Percentiles rank a stretch among this genome's conserved stretches.
Evolutionary conservation across 2,113 vertebrate species (phyloP).

Genomic region (Pachypanchax playfairii): DNA sequence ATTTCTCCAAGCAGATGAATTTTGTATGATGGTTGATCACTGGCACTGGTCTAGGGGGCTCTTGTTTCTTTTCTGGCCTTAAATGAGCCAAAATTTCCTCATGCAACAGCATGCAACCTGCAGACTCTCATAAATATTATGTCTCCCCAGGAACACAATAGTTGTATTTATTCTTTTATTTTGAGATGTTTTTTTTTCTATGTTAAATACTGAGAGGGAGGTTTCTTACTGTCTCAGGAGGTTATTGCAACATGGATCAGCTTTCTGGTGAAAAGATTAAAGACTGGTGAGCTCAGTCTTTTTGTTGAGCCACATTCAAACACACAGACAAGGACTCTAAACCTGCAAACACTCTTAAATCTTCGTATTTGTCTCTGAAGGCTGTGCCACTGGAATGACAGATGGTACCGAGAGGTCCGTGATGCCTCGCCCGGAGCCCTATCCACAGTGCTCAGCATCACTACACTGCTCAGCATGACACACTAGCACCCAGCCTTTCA

Average conservation of each 20-base stretch:
- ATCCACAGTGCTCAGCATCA: conserved; percentile 73
- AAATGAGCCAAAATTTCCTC: conserved; percentile 63
- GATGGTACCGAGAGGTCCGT: conserved; percentile 67
- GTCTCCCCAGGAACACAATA: conserved; percentile 81
- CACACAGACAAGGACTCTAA: conserved; percentile 21
- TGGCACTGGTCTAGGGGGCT: conserved; percentile 55
- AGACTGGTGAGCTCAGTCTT: conserved; percentile 43
- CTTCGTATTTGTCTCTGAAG: conserved; percentile 34
- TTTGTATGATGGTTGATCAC: conserved; percentile 58
- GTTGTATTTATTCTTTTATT: conserved; percentile 73
- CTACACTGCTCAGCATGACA: conserved; percentile 57
- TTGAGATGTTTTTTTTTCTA: conserved; percentile 66
- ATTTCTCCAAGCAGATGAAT: conserved; percentile 44
- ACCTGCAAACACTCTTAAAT: conserved; percentile 37
- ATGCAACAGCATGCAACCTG: conserved; percentile 63
- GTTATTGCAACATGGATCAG: conserved; percentile 68
- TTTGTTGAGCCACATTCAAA: conserved; percentile 31
- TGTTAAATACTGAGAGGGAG: conserved; percentile 54
- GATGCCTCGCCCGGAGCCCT: conserved; percentile 61
- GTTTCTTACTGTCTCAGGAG: conserved; percentile 57
- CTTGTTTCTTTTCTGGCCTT: conserved; percentile 71
- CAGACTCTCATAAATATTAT: conserved; percentile 76
- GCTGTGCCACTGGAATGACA: conserved; percentile 60
- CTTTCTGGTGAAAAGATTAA: conserved; percentile 71
- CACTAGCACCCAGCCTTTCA: conserved; percentile 41